Base-by-base conservation (phyloP, 2,797 vertebrate genomes). In the Leontocebus nigricollis region DNA sequence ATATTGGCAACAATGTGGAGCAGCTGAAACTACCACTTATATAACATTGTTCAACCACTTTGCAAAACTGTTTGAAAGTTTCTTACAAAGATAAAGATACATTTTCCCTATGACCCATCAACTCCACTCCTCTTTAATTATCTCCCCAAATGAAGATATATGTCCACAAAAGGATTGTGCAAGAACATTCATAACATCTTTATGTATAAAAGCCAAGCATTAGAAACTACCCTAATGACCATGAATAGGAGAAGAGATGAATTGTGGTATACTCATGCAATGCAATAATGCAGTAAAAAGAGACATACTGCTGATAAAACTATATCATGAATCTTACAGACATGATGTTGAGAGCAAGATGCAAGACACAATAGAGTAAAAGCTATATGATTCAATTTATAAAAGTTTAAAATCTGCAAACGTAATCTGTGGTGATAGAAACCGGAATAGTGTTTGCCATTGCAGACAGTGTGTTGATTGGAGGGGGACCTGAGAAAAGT, bases 111-210 rank as follows among this genome's bases (percentile, higher is more conserved):
- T 72, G 26, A 79, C 6, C 22, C 13, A 91, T 50, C 33, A 79
- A 36, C 96, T 93, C 19, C 3, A 84, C 20, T 94, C n/a, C 22
- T 94, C 19, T 93, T 92, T 76, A 91, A 57, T 85, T 94, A 94
- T 67, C 61, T 17, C 80, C 72, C 80, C 39, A 88, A 95, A 86
- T 91, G 36, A 91, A 96, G 96, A 91, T 57, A 81, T 70, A 83
- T 20, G 8, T 44, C 39, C 77, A 73, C 11, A 93, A 64, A 93
- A 72, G 36, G 22, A 83, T 33, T 80, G 24, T 57, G 75, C 11
- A 79, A 48, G 46, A 86, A 52, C 33, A 79, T n/a, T 52, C 2
- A 19, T 82, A 91, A n/a, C 8, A 86, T 89, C 22, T 94, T 89
- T 80, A 67, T 57, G 33, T 55, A 46, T 88, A 89, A 93, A 95